phyloP scores from a whole-genome alignment of 2,888 invertebrate species.

The Pteria penguin region DNA sequence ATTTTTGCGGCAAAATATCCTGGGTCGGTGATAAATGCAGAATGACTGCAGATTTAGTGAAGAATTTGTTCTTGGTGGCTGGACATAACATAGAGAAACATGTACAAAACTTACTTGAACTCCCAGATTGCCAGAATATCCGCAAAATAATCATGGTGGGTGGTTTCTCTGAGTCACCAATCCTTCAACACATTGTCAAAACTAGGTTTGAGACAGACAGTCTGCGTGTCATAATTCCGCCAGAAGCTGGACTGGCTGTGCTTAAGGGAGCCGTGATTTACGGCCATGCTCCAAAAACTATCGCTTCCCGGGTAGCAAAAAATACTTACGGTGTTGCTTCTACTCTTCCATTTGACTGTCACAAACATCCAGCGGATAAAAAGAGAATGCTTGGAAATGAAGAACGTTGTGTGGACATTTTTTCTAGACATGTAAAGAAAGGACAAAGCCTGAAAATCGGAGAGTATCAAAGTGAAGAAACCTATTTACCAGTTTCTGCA shows the following conservation, averaged over 20 bases:
- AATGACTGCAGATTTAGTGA: constrained; percentile 14
- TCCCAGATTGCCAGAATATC: constrained; percentile 3
- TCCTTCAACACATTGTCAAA: constrained; percentile 26
- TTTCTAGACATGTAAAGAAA: constrained; percentile 27
- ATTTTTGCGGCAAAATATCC: constrained; percentile 13
- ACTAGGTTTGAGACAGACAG: constrained; percentile 10
- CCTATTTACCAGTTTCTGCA: constrained; percentile 18
- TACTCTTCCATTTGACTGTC: constrained; percentile 15
- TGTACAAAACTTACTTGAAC: constrained; percentile 16
- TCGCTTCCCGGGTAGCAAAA: constrained; percentile 29
- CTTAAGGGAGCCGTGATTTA: constrained; percentile 45
- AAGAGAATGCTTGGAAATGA: constrained; percentile 26
- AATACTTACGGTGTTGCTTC: constrained; percentile 36
- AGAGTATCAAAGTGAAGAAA: constrained; percentile 22
- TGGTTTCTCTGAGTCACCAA: constrained; percentile 43
- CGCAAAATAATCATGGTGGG: constrained; percentile 44
- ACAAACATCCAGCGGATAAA: constrained; percentile 25
- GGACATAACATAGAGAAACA: constrained; percentile 23
- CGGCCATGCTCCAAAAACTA: constrained; percentile 35
- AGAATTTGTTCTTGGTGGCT: constrained; percentile 22
- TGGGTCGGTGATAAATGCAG: constrained; percentile 37
- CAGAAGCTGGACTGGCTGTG: constrained; percentile 40
- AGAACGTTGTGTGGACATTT: constrained; percentile 34
- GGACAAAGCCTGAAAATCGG: constrained; percentile 18
- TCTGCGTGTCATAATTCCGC: constrained; percentile 33